These are phyloP conservation scores for Zaprionus gabonicus DNA, from an alignment of 1,140 invertebrate genomes.

Conservation along the genomic window DNA sequence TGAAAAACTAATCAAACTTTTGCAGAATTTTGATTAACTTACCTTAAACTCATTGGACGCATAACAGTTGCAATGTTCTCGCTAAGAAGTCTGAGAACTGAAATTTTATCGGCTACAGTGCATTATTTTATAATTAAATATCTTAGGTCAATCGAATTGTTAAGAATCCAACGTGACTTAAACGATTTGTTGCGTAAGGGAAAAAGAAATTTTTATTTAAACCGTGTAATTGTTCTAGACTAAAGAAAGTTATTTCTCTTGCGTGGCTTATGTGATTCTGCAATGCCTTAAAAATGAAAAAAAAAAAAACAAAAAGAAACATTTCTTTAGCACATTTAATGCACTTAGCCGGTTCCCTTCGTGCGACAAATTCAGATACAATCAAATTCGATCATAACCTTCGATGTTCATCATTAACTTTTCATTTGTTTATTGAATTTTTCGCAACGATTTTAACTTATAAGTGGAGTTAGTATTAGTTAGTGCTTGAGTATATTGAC, in stretches of 20 bases:
- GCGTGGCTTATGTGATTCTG: too few species aligned
- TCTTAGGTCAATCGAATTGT: too few species aligned
- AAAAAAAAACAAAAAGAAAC: too few species aligned
- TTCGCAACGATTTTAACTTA: neutral
- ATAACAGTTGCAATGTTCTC: constrained; percentile 1
- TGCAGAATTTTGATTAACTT: constrained; percentile 5
- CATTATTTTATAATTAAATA: constrained; percentile 26
- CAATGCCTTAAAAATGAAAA: too few species aligned
- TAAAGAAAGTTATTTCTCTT: too few species aligned
- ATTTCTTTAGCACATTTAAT: too few species aligned
- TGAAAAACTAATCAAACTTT: neutral
- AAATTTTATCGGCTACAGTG: constrained; percentile 41
- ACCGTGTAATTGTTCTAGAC: neutral
- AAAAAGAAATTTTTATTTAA: neutral
- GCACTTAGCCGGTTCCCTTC: too few species aligned
- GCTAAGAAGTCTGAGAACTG: constrained; percentile 48
- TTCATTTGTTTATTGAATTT: neutral
- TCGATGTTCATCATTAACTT: too few species aligned
- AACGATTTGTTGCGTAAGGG: too few species aligned
- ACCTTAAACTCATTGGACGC: constrained; percentile 19
- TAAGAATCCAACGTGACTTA: too few species aligned
- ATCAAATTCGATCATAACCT: too few species aligned
- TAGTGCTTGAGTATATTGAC: neutral
- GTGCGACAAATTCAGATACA: too few species aligned
- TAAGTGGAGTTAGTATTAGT: neutral